Evolutionary conservation across 2,113 vertebrate species (phyloP).

Genomic region (Dicaeum eximium): DNA sequence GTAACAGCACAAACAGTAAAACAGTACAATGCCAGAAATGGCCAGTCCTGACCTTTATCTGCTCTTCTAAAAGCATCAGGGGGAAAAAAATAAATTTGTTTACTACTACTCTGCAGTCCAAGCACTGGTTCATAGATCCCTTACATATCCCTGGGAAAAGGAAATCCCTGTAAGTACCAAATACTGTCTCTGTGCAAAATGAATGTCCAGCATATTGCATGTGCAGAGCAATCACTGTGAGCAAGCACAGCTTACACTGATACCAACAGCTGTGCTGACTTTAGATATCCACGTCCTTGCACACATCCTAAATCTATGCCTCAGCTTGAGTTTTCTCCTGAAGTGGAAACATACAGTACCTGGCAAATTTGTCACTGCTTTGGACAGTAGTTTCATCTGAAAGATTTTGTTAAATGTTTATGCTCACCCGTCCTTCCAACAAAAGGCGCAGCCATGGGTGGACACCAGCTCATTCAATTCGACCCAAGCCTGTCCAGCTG

Average conservation of each 20-base stretch:
- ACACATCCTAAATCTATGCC: neutral
- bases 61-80: neutral
- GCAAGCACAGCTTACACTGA: neutral
- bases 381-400: neutral
- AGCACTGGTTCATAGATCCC: neutral
- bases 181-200: neutral
- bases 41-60: neutral
- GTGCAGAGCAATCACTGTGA: neutral
- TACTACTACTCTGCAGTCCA: neutral
- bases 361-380: neutral
- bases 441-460: slow-evolving; percentile 40
- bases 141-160: neutral
- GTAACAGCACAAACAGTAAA: neutral
- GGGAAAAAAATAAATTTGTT: no score
- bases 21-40: neutral
- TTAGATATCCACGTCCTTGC: neutral
- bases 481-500: neutral
- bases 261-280: neutral
- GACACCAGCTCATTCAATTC: neutral
- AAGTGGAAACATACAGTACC: neutral
- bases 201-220: neutral
- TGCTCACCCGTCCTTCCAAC: neutral
- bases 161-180: neutral
- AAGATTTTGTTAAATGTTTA: neutral
- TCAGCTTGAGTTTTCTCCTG: neutral